Percentiles rank a stretch among this genome's conserved stretches.
Evolutionary conservation across 2,797 vertebrate genomes (phyloP).

Genomic region (Loris lydekkerianus): DNA sequence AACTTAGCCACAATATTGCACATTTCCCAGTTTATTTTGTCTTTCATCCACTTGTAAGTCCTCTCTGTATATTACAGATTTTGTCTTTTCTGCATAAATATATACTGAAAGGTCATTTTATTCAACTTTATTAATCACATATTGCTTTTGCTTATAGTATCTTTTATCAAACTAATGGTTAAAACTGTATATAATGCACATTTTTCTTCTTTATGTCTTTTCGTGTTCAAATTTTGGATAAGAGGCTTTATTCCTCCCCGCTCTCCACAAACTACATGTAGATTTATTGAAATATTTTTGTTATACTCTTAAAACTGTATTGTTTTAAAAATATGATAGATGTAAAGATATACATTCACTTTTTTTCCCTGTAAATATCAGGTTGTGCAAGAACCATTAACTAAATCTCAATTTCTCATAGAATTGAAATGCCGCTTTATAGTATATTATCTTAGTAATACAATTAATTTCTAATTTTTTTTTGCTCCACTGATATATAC

Average conservation of each 20-base stretch:
- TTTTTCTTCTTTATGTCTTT: neutral
- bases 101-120: neutral
- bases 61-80: neutral
- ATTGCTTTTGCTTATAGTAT: neutral
- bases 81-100: neutral
- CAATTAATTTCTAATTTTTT: neutral
- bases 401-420: neutral
- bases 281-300: neutral
- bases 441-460: neutral
- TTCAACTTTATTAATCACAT: neutral
- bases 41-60: neutral
- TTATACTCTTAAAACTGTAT: neutral
- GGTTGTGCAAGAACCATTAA: neutral
- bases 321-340: neutral
- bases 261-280: neutral
- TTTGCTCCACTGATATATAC: neutral
- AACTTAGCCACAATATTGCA: no score
- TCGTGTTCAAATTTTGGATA: neutral
- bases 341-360: neutral
- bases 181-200: neutral
- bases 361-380: neutral
- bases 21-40: neutral
- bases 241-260: neutral
- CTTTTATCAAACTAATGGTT: neutral
- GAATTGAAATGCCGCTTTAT: neutral